Percentiles rank a stretch among this genome's conserved stretches.
These are phyloP conservation scores for Cyprinella venusta DNA, from an alignment of 2,797 vertebrate genomes.

Conservation along the genomic window DNA sequence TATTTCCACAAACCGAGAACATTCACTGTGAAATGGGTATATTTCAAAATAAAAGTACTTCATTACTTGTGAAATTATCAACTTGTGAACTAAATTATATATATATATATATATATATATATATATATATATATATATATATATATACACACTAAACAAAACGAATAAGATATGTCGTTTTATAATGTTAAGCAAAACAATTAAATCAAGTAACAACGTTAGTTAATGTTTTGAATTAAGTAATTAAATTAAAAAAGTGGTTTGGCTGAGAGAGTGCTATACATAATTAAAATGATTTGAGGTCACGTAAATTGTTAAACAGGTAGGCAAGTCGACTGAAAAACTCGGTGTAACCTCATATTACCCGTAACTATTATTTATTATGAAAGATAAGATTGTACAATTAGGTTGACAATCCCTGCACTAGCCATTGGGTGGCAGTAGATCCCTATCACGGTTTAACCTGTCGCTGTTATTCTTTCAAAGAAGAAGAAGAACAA, in stretches of 20 bases:
- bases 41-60: slow-evolving; percentile 46
- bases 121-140: neutral
- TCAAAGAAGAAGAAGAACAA: slow-evolving; percentile 20
- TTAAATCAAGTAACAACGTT: neutral
- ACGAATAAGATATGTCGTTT: neutral
- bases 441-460: neutral
- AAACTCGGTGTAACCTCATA: neutral
- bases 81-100: neutral
- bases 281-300: neutral
- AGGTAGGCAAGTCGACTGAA: neutral
- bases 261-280: neutral
- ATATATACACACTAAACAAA: neutral
- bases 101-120: no score
- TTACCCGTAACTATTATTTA: neutral
- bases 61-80: neutral
- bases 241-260: neutral
- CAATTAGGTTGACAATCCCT: neutral
- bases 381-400: neutral
- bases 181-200: neutral
- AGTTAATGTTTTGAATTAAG: neutral
- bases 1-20: neutral
- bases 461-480: neutral
- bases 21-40: no score
- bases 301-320: neutral
- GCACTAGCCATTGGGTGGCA: slow-evolving; percentile 24